Evolutionary conservation across 2,888 invertebrate genomes (phyloP), one percentile per base, ranked within the genome.

Genomic region (Dryobotodes eremita): DNA sequence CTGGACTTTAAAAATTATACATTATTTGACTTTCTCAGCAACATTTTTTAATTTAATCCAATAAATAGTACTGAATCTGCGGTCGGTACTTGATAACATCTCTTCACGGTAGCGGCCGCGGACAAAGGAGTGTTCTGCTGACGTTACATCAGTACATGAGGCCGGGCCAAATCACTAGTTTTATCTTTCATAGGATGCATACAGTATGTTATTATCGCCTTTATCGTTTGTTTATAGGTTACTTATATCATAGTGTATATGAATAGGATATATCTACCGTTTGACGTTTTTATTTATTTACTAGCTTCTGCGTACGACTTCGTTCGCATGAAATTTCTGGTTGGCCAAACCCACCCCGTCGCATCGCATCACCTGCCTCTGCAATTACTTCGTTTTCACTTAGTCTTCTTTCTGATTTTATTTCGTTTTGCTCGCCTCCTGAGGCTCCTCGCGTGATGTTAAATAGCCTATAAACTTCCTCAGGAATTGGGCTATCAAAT

Each of bases 101-200:
- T 91, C 92, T 93, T 93, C 94, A 95, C 94, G 95, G 94, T 94
- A 82, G 85, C 93, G 94, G 88, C 57, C 86, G 72, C 86, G 89
- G 91, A 95, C 95, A 94, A 95, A 94, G 93, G 91, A 89, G 84
- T 86, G 83, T 85, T 89, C 79, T 86, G 86, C 87, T 83, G 87
- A 85, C 88, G 80, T 75, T 85, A 90, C 84, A 71, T 59, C 76
- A 75, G 71, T 61, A 42, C 42, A 72, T 68, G 75, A 75, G 70
- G 83, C 77, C 80, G 68, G 85, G 59, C 83, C 82, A 85, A 88
- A 88, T 88, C 88, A 89, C 82, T 84, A 82, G 74, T 83, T 83
- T 83, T 88, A 88, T 88, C 88, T 88, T 82, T 71, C 72, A 74
- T 80, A 82, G 71, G 80, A 87, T 71, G 78, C 62, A 70, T 85